A percentile compares a stretch with the other conserved stretches of the same genome.
Evolutionary conservation across 2,888 invertebrate species (phyloP).

Genomic region (Tiphia femorata): DNA sequence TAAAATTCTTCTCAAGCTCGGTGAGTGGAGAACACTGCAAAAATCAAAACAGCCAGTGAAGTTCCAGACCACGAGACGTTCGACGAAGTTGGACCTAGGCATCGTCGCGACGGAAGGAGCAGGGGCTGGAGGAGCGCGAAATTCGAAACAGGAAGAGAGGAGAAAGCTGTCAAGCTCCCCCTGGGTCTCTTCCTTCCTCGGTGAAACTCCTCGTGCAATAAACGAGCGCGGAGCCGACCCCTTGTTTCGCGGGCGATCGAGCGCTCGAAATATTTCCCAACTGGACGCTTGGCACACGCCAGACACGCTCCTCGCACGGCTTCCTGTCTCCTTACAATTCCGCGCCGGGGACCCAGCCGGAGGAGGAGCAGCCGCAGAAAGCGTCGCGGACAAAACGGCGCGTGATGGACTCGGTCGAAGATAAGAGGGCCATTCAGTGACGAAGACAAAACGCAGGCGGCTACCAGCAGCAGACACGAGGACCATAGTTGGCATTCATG

Average conservation of each 20-base stretch:
- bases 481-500: too few species aligned
- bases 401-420: slow-evolving; percentile 58
- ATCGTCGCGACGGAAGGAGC: slow-evolving; percentile 5
- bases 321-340: slow-evolving; percentile 67
- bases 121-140: background rate
- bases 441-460: slow-evolving; percentile 64
- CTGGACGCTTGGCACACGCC: slow-evolving; percentile 62
- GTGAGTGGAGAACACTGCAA: background rate
- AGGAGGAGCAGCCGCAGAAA: slow-evolving; percentile 39
- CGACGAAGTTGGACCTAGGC: background rate
- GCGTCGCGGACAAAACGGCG: slow-evolving; percentile 52
- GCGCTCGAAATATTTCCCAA: slow-evolving; percentile 50
- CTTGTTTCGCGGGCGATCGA: slow-evolving; percentile 49
- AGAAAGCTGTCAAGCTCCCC: slow-evolving; percentile 22
- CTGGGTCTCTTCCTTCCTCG: slow-evolving; percentile 13
- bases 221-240: too few species aligned
- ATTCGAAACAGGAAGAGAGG: slow-evolving; percentile 6
- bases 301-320: slow-evolving; percentile 52
- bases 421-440: slow-evolving; percentile 61
- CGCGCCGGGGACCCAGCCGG: slow-evolving; percentile 40
- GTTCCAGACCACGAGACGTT: background rate
- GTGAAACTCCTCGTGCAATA: too few species aligned
- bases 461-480: too few species aligned
- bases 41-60: background rate
- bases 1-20: too few species aligned